phyloP scores from a whole-genome alignment of 2,113 vertebrate species.

The Crotophaga sulcirostris region DNA sequence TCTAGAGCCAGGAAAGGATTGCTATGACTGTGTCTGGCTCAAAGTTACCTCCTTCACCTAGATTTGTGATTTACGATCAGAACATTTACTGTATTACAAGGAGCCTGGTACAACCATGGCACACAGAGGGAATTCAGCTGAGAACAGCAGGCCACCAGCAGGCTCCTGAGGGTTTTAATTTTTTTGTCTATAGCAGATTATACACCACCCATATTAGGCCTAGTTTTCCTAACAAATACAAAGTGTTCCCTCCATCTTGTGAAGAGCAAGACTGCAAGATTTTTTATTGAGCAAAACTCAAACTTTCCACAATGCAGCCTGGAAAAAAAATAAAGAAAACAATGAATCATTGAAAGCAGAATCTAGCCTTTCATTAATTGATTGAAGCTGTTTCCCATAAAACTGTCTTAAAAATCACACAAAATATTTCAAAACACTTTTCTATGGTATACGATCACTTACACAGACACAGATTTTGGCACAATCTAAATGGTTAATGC shows the following conservation, averaged over 20 bases:
- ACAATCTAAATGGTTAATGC: not conserved
- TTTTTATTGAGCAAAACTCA: no score
- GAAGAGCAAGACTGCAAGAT: no score
- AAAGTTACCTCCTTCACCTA: not conserved
- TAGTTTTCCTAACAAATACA: no score
- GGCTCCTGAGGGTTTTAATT: no score
- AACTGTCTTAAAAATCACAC: not conserved
- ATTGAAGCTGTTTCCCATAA: not conserved
- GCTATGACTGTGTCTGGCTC: rapidly evolving
- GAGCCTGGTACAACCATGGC: not conserved
- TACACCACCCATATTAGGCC: no score
- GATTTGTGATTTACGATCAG: no score
- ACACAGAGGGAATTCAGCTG: not conserved
- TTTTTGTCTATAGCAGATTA: no score
- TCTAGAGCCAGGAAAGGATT: not conserved
- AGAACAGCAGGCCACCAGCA: not conserved
- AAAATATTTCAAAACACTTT: slow-evolving; percentile 34
- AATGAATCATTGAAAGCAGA: not conserved
- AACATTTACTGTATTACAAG: rapidly evolving
- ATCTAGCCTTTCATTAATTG: not conserved
- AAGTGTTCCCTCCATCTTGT: no score
- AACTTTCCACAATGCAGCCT: no score
- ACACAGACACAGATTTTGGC: not conserved
- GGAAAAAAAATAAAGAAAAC: no score
- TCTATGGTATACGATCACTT: not conserved